Evolutionary conservation across 2,797 vertebrate species (phyloP).

Genomic region (Vireo griseus): DNA sequence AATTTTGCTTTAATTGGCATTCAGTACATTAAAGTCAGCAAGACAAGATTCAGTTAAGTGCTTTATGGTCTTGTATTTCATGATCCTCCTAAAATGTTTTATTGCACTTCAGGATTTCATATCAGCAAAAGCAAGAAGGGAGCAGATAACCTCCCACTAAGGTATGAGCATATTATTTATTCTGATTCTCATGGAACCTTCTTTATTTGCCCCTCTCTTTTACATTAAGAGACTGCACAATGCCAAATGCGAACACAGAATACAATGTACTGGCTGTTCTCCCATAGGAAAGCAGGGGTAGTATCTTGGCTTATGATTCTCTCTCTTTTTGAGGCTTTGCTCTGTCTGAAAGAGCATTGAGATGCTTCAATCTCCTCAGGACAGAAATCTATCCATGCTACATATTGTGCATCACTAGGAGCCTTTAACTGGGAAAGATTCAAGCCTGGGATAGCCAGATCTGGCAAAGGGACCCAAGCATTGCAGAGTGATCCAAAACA

Average conservation of each 20-base stretch:
- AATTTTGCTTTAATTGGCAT: constrained; percentile 22
- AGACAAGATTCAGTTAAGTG: neutral
- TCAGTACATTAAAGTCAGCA: neutral
- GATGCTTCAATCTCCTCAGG: neutral
- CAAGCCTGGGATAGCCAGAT: neutral
- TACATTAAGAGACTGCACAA: neutral
- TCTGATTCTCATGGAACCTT: neutral
- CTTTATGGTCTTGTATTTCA: neutral
- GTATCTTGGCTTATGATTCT: neutral
- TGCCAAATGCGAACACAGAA: neutral
- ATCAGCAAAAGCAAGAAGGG: neutral
- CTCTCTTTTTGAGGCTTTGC: neutral
- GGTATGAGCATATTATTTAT: neutral
- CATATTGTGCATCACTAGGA: neutral
- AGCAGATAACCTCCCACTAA: neutral
- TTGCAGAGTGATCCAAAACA: neutral
- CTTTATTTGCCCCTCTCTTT: neutral
- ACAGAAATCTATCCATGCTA: neutral
- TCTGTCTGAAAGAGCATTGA: neutral
- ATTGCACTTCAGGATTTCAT: neutral
- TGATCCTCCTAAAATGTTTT: neutral
- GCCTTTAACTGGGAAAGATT: neutral
- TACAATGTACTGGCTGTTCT: neutral
- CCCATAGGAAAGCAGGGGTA: neutral
- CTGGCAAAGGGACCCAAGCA: neutral